Evolutionary conservation across 2,113 vertebrate species (phyloP).

Genomic region (Sarotherodon lohbergeri): DNA sequence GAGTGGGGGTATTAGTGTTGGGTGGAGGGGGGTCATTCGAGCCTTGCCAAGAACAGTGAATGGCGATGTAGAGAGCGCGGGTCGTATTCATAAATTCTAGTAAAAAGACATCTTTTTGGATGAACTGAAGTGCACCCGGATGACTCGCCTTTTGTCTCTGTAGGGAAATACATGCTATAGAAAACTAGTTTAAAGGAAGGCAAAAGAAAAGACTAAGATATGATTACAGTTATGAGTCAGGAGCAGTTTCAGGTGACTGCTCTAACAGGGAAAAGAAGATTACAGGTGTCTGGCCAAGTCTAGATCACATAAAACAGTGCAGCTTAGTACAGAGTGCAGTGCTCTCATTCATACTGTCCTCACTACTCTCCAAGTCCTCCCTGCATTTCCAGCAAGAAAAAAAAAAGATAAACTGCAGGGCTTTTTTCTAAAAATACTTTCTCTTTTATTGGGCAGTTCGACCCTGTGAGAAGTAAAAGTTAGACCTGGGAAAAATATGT

Average conservation of each 20-base stretch:
- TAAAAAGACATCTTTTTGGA: neutral
- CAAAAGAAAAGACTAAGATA: neutral
- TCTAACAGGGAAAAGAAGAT: slow-evolving; percentile 15
- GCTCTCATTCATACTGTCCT: neutral
- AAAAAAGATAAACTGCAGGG: neutral
- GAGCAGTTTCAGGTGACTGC: slow-evolving; percentile 15
- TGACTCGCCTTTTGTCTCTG: neutral
- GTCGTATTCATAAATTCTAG: neutral
- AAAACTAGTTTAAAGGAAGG: neutral
- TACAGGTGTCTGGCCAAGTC: slow-evolving; percentile 15
- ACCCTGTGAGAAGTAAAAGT: neutral
- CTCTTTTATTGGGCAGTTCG: neutral
- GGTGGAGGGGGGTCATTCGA: neutral
- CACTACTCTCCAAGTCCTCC: neutral
- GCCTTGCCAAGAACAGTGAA: neutral
- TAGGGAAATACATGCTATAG: neutral
- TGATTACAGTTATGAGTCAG: neutral
- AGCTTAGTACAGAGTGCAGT: neutral
- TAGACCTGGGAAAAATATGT: neutral
- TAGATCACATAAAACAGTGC: slow-evolving; percentile 2
- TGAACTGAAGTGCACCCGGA: neutral
- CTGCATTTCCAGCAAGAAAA: neutral
- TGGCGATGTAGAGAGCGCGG: neutral
- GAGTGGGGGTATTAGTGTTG: neutral
- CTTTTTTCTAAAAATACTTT: neutral